phyloP scores from a whole-genome alignment of 2,888 invertebrate species.

The Drosophila fulvimacula region DNA sequence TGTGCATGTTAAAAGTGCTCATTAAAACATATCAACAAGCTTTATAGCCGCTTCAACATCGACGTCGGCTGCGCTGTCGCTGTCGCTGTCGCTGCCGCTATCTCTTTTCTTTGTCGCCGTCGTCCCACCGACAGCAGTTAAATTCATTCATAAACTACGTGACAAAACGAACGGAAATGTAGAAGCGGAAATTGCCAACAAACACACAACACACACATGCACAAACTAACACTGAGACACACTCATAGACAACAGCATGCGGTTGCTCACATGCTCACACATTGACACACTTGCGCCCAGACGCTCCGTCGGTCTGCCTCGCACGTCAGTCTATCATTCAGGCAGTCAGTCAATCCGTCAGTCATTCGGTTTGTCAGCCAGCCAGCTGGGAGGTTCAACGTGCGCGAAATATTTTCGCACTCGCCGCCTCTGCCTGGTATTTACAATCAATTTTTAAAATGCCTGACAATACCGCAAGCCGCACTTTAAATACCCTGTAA shows the following conservation, averaged over 20 bases:
- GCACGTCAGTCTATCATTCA: conserved; percentile 23
- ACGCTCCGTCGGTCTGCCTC: conserved; percentile 40
- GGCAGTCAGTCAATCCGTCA: conserved; percentile 19
- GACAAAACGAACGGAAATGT: conserved; percentile 80
- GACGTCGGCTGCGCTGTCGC: conserved; percentile 17
- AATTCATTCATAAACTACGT: conserved; percentile 80
- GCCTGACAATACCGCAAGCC: conserved; percentile 31
- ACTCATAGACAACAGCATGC: conserved; percentile 21
- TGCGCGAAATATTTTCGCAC: conserved; percentile 71
- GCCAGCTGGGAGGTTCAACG: conserved; percentile 50
- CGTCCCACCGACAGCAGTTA: conserved; percentile 61
- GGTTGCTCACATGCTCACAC: conserved; percentile 25
- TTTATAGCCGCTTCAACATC: conserved; percentile 55
- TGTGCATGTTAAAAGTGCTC: conserved; percentile 72
- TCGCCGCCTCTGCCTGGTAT: conserved; percentile 52
- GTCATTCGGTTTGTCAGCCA: conserved; percentile 12
- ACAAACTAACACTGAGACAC: conserved; percentile 9
- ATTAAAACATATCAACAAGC: conserved; percentile 78
- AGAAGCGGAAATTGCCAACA: conserved; percentile 77
- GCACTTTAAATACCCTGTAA: conserved; percentile 32
- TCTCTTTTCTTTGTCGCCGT: conserved; percentile 6
- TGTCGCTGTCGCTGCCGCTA: conserved; percentile 10
- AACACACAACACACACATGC: conserved; percentile 43
- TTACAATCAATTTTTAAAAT: conserved; percentile 69
- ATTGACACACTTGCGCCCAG: conserved; percentile 49